A percentile compares a stretch with the other conserved stretches of the same genome.
These are phyloP conservation scores for Sebastes ruberrimus DNA, from an alignment of 2,797 vertebrate species.

Conservation along the genomic window DNA sequence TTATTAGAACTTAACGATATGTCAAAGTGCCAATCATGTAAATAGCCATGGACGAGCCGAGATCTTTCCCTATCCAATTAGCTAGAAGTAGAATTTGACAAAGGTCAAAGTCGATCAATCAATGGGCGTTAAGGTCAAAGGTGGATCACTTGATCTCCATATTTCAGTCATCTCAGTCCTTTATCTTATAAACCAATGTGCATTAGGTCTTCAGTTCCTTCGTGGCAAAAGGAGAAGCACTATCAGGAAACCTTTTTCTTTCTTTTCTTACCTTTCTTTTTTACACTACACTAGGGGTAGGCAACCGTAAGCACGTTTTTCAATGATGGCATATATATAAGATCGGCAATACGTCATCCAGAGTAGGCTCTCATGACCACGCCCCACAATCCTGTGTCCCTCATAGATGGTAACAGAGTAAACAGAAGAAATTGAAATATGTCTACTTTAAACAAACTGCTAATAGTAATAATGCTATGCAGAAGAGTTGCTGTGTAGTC, in stretches of 20 bases:
- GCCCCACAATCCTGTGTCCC: too few species aligned
- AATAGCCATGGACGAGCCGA: neutral
- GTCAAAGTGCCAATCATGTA: neutral
- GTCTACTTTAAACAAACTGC: too few species aligned
- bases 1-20: neutral
- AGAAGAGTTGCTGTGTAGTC: too few species aligned
- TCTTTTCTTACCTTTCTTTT: neutral
- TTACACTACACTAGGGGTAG: too few species aligned
- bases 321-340: too few species aligned
- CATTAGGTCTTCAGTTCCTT: neutral
- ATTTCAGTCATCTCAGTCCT: neutral
- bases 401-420: too few species aligned
- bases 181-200: neutral
- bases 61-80: slow-evolving; percentile 8
- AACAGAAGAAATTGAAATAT: too few species aligned
- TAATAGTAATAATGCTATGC: too few species aligned
- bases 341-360: too few species aligned
- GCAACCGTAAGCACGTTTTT: too few species aligned
- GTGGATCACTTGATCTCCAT: neutral
- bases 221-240: neutral
- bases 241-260: neutral
- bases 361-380: too few species aligned
- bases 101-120: neutral
- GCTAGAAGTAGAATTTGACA: neutral
- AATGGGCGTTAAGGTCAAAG: neutral